Percentiles rank a stretch among this genome's conserved stretches.
Evolutionary conservation across 2,797 vertebrate species (phyloP).

Genomic region (Strix occidentalis): DNA sequence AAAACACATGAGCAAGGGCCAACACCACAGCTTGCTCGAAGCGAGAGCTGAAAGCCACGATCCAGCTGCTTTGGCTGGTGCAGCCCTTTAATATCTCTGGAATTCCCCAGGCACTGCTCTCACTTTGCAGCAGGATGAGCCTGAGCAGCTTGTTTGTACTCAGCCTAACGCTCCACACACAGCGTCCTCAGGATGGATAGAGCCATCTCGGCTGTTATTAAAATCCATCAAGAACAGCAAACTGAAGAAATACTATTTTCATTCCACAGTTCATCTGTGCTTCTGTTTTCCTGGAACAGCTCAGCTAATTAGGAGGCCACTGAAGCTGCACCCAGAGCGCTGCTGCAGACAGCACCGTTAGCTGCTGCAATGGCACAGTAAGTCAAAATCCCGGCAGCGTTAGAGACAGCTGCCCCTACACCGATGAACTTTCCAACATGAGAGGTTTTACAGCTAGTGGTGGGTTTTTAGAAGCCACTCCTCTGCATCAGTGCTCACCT

Average conservation of each 20-base stretch:
- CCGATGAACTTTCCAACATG: neutral
- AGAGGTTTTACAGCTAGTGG: neutral
- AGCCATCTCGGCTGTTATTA: neutral
- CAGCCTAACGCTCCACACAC: neutral
- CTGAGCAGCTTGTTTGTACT: neutral
- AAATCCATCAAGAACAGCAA: neutral
- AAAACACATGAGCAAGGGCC: neutral
- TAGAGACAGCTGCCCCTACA: neutral
- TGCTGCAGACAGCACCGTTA: neutral
- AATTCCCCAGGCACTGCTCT: neutral
- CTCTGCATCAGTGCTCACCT: neutral
- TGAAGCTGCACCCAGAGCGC: neutral
- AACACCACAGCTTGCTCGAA: neutral
- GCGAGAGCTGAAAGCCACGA: neutral
- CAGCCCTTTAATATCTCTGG: neutral
- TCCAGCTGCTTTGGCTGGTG: conserved; percentile 22
- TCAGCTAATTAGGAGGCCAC: neutral
- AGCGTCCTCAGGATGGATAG: neutral
- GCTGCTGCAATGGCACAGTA: neutral
- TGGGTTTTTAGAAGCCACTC: neutral
- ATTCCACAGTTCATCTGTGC: neutral
- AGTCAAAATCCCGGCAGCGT: neutral
- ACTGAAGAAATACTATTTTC: neutral
- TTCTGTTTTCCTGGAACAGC: neutral
- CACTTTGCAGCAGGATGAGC: neutral